Evolutionary conservation across 2,113 vertebrate species (phyloP), one percentile per base, ranked within the genome.

Genomic region (Danionella cerebrum): DNA sequence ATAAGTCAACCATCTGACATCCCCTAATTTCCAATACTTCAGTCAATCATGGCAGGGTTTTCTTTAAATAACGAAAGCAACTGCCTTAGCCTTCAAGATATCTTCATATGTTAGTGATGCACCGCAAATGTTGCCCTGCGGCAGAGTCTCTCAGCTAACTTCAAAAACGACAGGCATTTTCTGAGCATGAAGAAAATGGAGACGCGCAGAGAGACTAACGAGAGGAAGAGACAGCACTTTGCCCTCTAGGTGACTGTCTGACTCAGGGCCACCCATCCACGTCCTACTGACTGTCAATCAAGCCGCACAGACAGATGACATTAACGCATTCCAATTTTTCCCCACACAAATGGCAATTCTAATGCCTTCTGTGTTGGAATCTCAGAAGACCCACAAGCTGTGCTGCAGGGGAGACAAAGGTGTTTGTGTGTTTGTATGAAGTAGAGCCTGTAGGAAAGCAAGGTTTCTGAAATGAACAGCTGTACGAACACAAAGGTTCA

Each of bases 401-500:
- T 8, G 44, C 10, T 44, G 47, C 42, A 48, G 42, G 42, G 29
- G 19, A 22, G 29, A 31, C 8, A 18, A 24, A 63, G 18, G 41
- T 57, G 39, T 27, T 18, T 57, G 59, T 31, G 24, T 48, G 45
- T 42, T 53, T 47, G 35, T 36, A 10, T 4, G 22, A 54, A 44
- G 13, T 54, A 21, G 33, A 54, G 57, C 39, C 39, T 10, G 4
- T 24, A 62, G 64, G 22, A n/a, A 67, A 22, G 29, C 19, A 18
- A 39, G 22, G 33, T 35, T 18, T 8, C 29, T 50, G 44, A 31
- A 48, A 13, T 36, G 42, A 48, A 29, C 31, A 6, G 18, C 45
- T 64, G 48, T 29, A 64, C 27, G 48, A 64, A 44, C 16, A 48
- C 41, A 64, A 64, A 50, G 47, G 29, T 64, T 64, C 44, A 21